Evolutionary conservation across 2,797 vertebrate species (phyloP).

Genomic region (Leuciscus waleckii): DNA sequence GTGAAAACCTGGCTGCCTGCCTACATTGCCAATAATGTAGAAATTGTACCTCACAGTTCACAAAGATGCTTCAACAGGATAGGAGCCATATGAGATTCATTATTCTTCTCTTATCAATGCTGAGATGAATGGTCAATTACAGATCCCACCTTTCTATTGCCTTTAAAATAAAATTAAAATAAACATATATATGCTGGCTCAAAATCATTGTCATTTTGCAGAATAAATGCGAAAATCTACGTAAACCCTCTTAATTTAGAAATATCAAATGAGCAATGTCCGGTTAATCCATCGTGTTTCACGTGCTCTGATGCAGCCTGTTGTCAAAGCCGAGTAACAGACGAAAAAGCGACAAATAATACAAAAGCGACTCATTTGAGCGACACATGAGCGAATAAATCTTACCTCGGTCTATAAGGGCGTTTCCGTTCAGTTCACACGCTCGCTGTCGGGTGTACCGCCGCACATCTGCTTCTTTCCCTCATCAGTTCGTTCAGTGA

Average conservation of each 20-base stretch:
- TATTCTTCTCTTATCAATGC: background rate
- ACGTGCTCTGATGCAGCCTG: conserved; percentile 47
- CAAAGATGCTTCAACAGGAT: conserved; percentile 7
- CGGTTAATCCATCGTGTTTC: conserved; percentile 19
- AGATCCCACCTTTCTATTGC: background rate
- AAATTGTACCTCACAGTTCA: conserved; percentile 6
- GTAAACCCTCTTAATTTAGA: background rate
- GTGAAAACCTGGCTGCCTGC: background rate
- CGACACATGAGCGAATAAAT: conserved; percentile 61
- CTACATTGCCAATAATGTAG: background rate
- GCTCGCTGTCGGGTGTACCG: conserved; percentile 43
- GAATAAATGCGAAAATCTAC: background rate
- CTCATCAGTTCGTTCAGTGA: conserved; percentile 50
- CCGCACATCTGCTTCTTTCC: conserved; percentile 63
- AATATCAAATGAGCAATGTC: background rate
- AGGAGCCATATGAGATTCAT: background rate
- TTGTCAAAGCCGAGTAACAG: conserved; percentile 26
- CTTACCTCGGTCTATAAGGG: conserved; percentile 61
- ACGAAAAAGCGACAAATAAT: background rate
- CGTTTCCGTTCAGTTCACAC: conserved; percentile 58
- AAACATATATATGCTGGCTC: background rate
- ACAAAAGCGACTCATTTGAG: background rate
- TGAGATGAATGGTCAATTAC: background rate
- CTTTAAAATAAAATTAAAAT: background rate
- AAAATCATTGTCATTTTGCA: background rate